Evolutionary conservation across 2,797 vertebrate genomes (phyloP), one percentile per base, ranked within the genome.

Genomic region (Sciurus vulgaris): DNA sequence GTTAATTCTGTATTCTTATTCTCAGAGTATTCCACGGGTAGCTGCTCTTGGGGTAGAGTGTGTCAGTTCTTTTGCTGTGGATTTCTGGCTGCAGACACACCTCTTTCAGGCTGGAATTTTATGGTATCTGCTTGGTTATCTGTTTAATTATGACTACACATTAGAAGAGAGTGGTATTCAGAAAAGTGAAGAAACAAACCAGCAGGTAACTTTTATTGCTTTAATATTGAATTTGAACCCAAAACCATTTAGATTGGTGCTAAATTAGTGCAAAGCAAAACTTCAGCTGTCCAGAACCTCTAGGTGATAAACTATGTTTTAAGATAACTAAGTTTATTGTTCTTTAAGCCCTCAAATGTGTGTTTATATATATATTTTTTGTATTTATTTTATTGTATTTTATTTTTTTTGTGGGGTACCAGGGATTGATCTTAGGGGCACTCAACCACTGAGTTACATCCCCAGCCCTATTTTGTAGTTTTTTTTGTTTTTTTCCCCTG

Each of bases 61-160:
- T 30, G 98, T 99, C 91, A 99, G 99, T 98, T 99, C 99, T 96
- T 99, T 99, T 92, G 99, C 99, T 1, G 98, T 99, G 90, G 99
- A 99, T 98, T 99, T 99, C 98, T 99, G 99, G 99, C 99, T 99
- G 0, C 99, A 99, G 97, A 99, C 99, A 0, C 99, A 99, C 96
- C 98, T 99, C 77, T 99, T 99, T 97, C 99, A 99, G 73, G 99
- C 99, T 56, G 99, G 99, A 20, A 99, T 99, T 94, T 99, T 99
- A 49, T 99, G 99, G 99, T 99, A 99, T 97, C 98, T 99, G 56
- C 98, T 99, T 93, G 99, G 99, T 95, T 99, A 99, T 97, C 99
- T 99, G 88, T 99, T 99, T 98, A 99, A 99, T 98, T 99, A 99
- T 28, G 99, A 99, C 98, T 99, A 99, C 92, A 99, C 99, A 0